Evolutionary conservation across 2,888 invertebrate species (phyloP).

Genomic region (Saturnia pavonia): DNA sequence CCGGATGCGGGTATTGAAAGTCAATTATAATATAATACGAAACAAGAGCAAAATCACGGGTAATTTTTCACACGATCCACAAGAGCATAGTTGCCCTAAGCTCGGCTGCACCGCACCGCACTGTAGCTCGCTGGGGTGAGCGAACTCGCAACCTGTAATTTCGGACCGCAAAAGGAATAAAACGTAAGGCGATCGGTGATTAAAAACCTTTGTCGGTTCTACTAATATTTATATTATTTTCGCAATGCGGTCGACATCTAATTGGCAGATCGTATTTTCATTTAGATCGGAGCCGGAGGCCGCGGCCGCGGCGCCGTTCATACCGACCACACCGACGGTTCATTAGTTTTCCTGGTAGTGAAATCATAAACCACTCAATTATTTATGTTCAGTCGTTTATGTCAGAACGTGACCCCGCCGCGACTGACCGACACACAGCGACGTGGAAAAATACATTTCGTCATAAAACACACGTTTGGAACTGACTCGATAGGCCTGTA

Average conservation of each 20-base stretch:
- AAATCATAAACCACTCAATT: conserved; percentile 68
- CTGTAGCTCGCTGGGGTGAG: conserved; percentile 69
- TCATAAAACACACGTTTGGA: conserved; percentile 35
- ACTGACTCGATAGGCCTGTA: conserved; percentile 17
- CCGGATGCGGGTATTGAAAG: conserved; percentile 72
- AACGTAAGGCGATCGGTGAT: conserved; percentile 78
- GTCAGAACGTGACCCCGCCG: conserved; percentile 65
- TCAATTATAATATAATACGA: conserved; percentile 62
- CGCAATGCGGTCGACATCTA: conserved; percentile 79
- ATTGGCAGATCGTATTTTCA: conserved; percentile 74
- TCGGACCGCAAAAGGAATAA: conserved; percentile 81
- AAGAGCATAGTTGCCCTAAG: conserved; percentile 78
- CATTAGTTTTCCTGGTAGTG: conserved; percentile 78
- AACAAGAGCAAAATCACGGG: conserved; percentile 75
- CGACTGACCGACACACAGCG: conserved; percentile 27
- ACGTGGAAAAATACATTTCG: conserved; percentile 59
- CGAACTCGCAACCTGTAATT: conserved; percentile 80
- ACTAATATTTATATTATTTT: conserved; percentile 82
- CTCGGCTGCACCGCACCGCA: conserved; percentile 26
- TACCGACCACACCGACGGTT: conserved; percentile 73
- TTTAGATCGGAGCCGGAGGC: conserved; percentile 51
- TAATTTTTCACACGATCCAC: conserved; percentile 80
- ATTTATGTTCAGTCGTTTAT: conserved; percentile 67
- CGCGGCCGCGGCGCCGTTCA: too few species aligned
- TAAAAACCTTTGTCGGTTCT: conserved; percentile 82